phyloP scores from a whole-genome alignment of 1,140 invertebrate genomes.

The Orussus abietinus region DNA sequence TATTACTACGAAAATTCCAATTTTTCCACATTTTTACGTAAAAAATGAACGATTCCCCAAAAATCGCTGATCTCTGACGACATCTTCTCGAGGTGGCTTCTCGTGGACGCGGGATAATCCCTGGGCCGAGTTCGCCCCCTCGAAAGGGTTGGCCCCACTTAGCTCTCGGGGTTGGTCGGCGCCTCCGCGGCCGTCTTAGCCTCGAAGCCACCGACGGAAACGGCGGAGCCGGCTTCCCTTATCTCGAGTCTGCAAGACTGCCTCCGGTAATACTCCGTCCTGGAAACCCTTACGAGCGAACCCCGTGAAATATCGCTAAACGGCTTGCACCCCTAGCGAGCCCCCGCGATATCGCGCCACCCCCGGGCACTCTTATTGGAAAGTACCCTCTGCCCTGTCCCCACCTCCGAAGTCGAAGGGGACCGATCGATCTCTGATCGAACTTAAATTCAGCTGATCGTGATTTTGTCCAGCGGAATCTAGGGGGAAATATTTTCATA shows the following conservation, averaged over 20 bases:
- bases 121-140: too few species aligned
- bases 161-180: too few species aligned
- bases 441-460: too few species aligned
- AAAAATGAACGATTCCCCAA: constrained; percentile 11
- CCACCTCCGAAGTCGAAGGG: too few species aligned
- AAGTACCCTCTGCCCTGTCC: constrained; percentile 10
- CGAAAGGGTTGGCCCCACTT: too few species aligned
- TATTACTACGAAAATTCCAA: too few species aligned
- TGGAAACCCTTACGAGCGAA: constrained; percentile 36
- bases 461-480: too few species aligned
- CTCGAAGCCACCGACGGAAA: constrained; percentile 19
- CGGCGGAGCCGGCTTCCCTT: constrained; percentile 36
- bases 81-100: constrained; percentile 21
- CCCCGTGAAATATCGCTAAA: constrained; percentile 52
- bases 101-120: too few species aligned
- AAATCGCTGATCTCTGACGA: constrained; percentile 19
- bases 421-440: too few species aligned
- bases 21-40: too few species aligned
- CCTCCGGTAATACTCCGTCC: constrained; percentile 45
- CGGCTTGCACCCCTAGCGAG: constrained; percentile 24
- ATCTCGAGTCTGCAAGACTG: constrained; percentile 53
- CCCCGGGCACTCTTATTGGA: too few species aligned
- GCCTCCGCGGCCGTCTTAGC: background rate
- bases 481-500: too few species aligned
- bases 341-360: constrained; percentile 2